Percentiles rank a stretch among this genome's conserved stretches.
Conservation (phyloP, 2,113 vertebrate genomes). For the Isichthys henryi region DNA sequence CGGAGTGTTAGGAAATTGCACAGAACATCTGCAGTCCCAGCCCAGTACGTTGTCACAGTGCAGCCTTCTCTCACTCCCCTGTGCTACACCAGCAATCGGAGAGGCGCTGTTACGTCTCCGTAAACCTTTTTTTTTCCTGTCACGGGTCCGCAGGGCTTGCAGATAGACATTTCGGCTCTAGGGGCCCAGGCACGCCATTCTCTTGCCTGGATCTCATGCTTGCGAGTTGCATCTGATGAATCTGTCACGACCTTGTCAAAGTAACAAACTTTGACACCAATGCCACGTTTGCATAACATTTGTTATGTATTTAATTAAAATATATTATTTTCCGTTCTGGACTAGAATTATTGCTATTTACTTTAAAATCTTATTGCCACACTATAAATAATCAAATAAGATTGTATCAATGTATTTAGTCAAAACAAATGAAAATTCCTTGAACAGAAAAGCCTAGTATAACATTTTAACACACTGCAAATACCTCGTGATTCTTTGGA, state of each 20-base stretch:
- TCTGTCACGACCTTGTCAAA: not conserved
- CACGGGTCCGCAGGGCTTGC: not conserved
- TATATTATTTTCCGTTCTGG: not conserved
- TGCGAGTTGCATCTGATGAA: not conserved
- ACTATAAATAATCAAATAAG: not conserved
- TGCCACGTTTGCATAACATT: not conserved
- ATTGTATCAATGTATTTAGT: not conserved
- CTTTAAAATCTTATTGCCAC: not conserved
- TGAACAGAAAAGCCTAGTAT: not conserved
- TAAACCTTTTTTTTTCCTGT: not conserved
- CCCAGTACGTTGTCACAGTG: not conserved
- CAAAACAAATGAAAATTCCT: not conserved
- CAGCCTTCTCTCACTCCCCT: not conserved
- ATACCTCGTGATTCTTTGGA: not conserved
- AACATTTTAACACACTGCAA: not conserved
- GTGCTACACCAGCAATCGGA: slow-evolving; percentile 7
- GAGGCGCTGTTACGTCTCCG: slow-evolving; percentile 10
- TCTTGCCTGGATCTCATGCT: not conserved
- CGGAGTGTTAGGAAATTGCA: not conserved
- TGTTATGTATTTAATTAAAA: not conserved
- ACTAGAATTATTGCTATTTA: not conserved
- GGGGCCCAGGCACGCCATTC: not conserved
- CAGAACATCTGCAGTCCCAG: not conserved
- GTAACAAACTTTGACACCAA: not conserved
- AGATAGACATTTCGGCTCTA: slow-evolving; percentile 20